Evolutionary conservation across 2,888 invertebrate genomes (phyloP), one percentile per base, ranked within the genome.

Genomic region (Pristionchus maxplancki): DNA sequence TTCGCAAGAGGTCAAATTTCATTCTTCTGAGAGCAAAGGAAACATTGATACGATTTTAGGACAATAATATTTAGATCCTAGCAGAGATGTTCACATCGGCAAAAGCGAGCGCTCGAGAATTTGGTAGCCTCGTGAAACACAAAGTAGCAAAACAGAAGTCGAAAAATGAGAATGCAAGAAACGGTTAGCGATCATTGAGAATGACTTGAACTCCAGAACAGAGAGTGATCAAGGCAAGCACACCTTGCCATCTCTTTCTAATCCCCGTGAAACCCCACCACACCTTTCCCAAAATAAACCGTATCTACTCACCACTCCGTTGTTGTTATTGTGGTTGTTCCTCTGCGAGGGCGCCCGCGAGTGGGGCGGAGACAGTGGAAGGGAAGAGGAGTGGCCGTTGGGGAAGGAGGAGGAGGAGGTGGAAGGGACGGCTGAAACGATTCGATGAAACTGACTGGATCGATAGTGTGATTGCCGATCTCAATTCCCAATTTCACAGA

Each of bases 311-410:
- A 78, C 78, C 44, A 40, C 40, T 48, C 78, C 78, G 44, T 78
- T 78, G 44, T 24, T 40, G 71, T 24, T 71, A 9, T 78, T 78
- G 44, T 78, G 24, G 58, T 24, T 24, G 58, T 58, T 58, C n/a
- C 58, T 34, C 28, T 78, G 78, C 9, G 44, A 53, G 62, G 85
- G 85, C 62, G 85, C 85, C 17, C 85, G 37, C 28, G 85, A 85
- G 44, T 64, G 24, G 40, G 85, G 85, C 64, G 85, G 85, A 11
- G 85, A 85, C 11, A 85, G 64, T 13, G 85, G 85, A 4, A 48
- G 34, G 44, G 28, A 37, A 8, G 53, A 53, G 44, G 44, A 48
- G 71, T 40, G 24, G n/a, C 20, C 4, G 44, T 20, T 40, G 5
- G 78, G 44, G 44, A 44, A 83, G 53, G 83, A 37, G 53, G 83